Base-by-base conservation (phyloP, 2,888 invertebrate species). In the Torymus tubicola region DNA sequence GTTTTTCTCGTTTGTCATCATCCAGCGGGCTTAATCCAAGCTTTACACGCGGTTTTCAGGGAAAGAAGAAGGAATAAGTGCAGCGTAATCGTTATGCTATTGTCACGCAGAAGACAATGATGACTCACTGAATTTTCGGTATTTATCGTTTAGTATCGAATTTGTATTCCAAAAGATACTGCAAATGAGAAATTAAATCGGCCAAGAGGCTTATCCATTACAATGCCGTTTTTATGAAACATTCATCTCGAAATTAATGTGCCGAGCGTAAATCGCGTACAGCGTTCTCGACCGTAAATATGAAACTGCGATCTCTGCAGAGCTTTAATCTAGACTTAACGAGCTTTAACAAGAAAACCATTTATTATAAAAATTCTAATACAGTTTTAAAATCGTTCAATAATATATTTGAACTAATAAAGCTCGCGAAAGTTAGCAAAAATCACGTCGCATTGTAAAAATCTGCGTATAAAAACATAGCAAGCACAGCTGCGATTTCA, bases 111-210 rank as follows among this genome's bases (percentile, higher is more conserved):
- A 14, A 69, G 16, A 31, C 31, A 72, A 57, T 12, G 71, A 72
- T 78, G 72, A 78, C 78, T 71, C 18, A 24, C 11, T 42, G 53
- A 58, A 71, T 65, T 65, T 69, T 53, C n/a, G 18, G 65, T 24
- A 57, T 64, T 70, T 70, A 70, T 52, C 60, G 65, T 63, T 55
- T 74, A 42, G 18, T 69, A 31, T 42, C 11, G 31, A 69, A 69
- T 76, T 69, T 69, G 60, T 57, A 69, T 18, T 24, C 67, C 3
- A 67, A 12, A 58, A 21, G 18, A 50, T 8, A 21, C 21, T 57
- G 24, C 31, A 58, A 67, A 57, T 65, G 55, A 74, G 58, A 65
- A 74, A 67, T 65, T 65, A 50, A 57, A 61, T 61, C 24, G 61
- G 18, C 53, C 55, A 14, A 24, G 18, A n/a, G 57, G 16, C 16